Evolutionary conservation across 2,888 invertebrate genomes (phyloP).

Genomic region (Hirudinaria manillensis): DNA sequence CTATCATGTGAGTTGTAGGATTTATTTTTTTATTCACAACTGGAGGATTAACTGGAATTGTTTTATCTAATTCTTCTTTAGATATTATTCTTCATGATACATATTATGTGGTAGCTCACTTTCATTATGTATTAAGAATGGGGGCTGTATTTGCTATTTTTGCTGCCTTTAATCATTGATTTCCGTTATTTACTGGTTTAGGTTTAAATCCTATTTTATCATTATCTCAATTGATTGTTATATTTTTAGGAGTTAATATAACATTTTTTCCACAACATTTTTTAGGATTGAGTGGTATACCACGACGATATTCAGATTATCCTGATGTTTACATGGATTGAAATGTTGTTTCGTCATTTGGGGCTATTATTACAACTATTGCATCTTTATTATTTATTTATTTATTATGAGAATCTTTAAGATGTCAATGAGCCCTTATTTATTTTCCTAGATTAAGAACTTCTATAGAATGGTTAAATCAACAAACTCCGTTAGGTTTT

Average conservation of each 20-base stretch:
- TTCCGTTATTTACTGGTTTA: conserved; percentile 64
- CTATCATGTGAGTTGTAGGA: conserved; percentile 66
- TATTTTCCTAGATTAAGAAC: conserved; percentile 34
- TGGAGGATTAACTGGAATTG: conserved; percentile 60
- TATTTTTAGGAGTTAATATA: conserved; percentile 72
- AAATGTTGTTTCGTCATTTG: conserved; percentile 43
- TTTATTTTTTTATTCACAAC: conserved; percentile 73
- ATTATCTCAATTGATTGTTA: conserved; percentile 66
- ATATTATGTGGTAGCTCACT: conserved; percentile 78
- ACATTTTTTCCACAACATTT: conserved; percentile 78
- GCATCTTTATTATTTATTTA: conserved; percentile 42
- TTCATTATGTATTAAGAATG: conserved; percentile 74
- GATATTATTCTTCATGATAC: conserved; percentile 74
- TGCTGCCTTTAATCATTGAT: conserved; percentile 69
- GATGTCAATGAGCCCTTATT: conserved; percentile 40
- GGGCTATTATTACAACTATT: conserved; percentile 41
- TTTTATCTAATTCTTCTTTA: conserved; percentile 65
- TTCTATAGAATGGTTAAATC: conserved; percentile 41
- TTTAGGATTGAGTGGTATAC: conserved; percentile 66
- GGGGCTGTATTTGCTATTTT: conserved; percentile 72
- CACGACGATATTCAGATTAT: conserved; percentile 71
- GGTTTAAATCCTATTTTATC: conserved; percentile 60
- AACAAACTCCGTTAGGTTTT: conserved; percentile 39
- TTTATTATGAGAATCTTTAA: conserved; percentile 42
- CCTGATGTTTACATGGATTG: conserved; percentile 59